phyloP scores from a whole-genome alignment of 2,113 vertebrate species.

The Mugil cephalus region DNA sequence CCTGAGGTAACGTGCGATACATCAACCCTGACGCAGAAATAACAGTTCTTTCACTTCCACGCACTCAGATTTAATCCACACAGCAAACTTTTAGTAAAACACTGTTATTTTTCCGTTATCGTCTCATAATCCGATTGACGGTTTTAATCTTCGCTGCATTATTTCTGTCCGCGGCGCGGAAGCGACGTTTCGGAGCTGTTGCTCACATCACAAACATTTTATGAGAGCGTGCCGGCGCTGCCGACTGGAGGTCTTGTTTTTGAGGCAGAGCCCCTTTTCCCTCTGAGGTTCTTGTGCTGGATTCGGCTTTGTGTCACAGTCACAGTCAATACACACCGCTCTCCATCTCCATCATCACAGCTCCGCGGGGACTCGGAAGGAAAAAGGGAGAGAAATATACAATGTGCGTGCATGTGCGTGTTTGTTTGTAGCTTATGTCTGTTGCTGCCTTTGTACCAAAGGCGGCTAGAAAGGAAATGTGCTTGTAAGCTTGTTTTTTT shows the following conservation, averaged over 20 bases:
- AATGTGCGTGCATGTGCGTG: constrained; percentile 9
- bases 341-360: constrained; percentile 72
- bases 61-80: constrained; percentile 3
- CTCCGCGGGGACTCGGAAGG: constrained; percentile 54
- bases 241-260: constrained; percentile 48
- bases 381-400: constrained; percentile 27
- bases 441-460: constrained; percentile 38
- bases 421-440: constrained; percentile 22
- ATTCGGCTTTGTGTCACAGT: constrained; percentile 70
- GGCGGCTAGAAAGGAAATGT: constrained; percentile 28
- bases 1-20: too few species aligned
- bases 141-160: constrained; percentile 18
- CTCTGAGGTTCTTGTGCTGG: constrained; percentile 63
- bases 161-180: not conserved
- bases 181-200: constrained; percentile 23
- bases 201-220: constrained; percentile 36
- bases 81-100: constrained; percentile 14
- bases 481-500: not conserved
- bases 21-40: not conserved
- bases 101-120: not conserved
- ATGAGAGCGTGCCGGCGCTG: constrained; percentile 19
- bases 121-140: constrained; percentile 17
- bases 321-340: constrained; percentile 65
- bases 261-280: constrained; percentile 49
- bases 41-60: not conserved